Conservation (phyloP, 2,113 vertebrate species). For the Circaetus gallicus region DNA sequence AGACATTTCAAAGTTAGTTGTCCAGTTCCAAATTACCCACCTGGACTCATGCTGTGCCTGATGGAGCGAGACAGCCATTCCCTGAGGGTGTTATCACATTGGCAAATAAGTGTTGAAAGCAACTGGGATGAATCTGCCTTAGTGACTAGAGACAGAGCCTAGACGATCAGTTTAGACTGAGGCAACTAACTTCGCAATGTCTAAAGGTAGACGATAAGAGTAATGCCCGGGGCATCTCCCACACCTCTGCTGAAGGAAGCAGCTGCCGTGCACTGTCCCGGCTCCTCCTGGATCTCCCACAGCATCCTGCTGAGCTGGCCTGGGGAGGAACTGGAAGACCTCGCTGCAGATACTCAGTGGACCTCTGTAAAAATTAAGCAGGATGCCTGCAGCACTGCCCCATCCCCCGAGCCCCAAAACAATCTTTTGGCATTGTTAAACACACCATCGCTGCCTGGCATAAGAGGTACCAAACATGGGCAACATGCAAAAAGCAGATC, state of each 20-base stretch:
- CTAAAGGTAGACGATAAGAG: rapidly evolving
- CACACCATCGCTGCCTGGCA: rapidly evolving
- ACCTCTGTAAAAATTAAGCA: neutral
- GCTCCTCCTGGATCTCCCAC: neutral
- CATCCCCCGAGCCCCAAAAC: rapidly evolving
- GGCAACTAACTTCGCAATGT: rapidly evolving
- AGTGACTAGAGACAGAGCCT: neutral
- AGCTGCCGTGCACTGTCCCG: rapidly evolving
- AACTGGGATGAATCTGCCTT: neutral
- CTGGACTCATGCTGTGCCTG: no score
- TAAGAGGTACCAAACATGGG: rapidly evolving
- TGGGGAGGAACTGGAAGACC: rapidly evolving
- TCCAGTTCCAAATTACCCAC: neutral
- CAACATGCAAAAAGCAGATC: no score
- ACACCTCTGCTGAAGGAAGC: neutral
- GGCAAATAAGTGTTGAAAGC: neutral
- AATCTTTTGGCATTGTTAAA: neutral
- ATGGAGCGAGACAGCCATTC: rapidly evolving
- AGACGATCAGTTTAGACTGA: rapidly evolving
- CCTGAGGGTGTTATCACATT: neutral
- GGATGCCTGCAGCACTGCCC: neutral
- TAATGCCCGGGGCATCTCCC: neutral
- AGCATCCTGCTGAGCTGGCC: neutral
- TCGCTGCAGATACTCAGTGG: neutral
- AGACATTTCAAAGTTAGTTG: neutral